These are phyloP conservation scores for Aptenodytes patagonicus DNA, from an alignment of 2,113 vertebrate genomes.

Conservation along the genomic window DNA sequence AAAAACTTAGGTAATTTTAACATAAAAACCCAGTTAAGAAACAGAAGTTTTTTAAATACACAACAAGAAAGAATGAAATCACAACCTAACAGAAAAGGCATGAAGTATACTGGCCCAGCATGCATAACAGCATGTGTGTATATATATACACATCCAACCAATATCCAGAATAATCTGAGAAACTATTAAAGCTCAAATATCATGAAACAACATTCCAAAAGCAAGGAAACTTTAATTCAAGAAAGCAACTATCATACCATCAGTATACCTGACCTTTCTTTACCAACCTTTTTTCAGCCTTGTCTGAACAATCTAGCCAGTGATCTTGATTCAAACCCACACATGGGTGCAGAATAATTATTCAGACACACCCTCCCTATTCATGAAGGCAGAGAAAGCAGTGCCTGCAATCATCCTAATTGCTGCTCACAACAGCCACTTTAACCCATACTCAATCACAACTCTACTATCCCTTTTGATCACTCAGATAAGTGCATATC, in stretches of 20 bases:
- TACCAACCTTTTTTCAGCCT: not conserved
- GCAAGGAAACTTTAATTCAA: not conserved
- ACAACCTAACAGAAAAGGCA: not conserved
- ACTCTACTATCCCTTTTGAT: not conserved
- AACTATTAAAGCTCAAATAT: not conserved
- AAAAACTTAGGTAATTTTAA: not conserved
- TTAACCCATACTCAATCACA: not conserved
- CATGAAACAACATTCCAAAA: not conserved
- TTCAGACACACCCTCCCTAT: not conserved
- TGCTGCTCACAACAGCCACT: not conserved
- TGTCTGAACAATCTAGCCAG: not conserved
- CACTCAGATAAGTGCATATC: not conserved
- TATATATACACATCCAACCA: not conserved
- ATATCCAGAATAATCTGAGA: not conserved
- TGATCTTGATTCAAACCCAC: not conserved
- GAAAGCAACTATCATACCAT: not conserved
- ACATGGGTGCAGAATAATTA: not conserved
- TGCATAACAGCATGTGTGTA: not conserved
- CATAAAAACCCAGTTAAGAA: not conserved
- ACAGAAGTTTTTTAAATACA: not conserved
- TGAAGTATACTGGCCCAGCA: not conserved
- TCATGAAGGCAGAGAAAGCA: not conserved
- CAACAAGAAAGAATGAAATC: not conserved
- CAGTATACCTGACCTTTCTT: not conserved
- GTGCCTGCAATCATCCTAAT: not conserved